Percentiles rank a stretch among this genome's conserved stretches.
Evolutionary conservation across 2,888 invertebrate genomes (phyloP).

Genomic region (Aradus depressus): DNA sequence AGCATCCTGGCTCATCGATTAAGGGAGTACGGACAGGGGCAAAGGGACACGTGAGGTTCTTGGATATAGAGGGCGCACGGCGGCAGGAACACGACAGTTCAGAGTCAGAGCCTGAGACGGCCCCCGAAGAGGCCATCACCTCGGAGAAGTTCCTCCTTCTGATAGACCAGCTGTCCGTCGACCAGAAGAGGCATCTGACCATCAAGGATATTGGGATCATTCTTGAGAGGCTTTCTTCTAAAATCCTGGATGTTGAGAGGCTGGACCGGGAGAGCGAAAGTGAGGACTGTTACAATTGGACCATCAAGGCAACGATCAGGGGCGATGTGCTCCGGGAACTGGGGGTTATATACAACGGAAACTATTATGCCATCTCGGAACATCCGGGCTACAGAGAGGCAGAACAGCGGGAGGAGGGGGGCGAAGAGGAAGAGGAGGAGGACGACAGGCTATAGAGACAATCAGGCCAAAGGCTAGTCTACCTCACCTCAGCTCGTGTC

Average conservation of each 20-base stretch:
- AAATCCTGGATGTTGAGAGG: conserved; percentile 86
- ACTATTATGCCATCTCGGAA: conserved; percentile 89
- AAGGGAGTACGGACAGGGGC: conserved; percentile 16
- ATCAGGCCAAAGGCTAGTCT: conserved; percentile 19
- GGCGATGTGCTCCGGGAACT: conserved; percentile 83
- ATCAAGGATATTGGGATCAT: conserved; percentile 94
- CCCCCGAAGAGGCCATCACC: conserved; percentile 81
- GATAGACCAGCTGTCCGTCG: conserved; percentile 84
- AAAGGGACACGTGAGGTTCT: conserved; percentile 48
- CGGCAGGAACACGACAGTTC: conserved; percentile 43
- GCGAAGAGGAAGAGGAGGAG: conserved; percentile 70
- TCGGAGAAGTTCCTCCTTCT: conserved; percentile 86
- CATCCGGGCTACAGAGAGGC: conserved; percentile 89
- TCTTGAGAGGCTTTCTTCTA: conserved; percentile 80
- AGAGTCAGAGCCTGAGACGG: conserved; percentile 85
- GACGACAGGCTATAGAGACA: conserved; percentile 47
- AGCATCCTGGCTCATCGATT: conserved; percentile 36
- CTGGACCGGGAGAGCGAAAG: conserved; percentile 84
- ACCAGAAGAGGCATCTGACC: conserved; percentile 82
- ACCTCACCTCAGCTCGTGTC: too few species aligned
- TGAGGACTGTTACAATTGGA: conserved; percentile 92
- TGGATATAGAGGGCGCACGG: conserved; percentile 35
- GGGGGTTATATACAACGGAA: conserved; percentile 88
- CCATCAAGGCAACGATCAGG: conserved; percentile 87
- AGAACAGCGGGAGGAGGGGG: conserved; percentile 73